These are phyloP conservation scores for Mizuhopecten yessoensis DNA, from an alignment of 1,140 invertebrate genomes.

Conservation along the genomic window DNA sequence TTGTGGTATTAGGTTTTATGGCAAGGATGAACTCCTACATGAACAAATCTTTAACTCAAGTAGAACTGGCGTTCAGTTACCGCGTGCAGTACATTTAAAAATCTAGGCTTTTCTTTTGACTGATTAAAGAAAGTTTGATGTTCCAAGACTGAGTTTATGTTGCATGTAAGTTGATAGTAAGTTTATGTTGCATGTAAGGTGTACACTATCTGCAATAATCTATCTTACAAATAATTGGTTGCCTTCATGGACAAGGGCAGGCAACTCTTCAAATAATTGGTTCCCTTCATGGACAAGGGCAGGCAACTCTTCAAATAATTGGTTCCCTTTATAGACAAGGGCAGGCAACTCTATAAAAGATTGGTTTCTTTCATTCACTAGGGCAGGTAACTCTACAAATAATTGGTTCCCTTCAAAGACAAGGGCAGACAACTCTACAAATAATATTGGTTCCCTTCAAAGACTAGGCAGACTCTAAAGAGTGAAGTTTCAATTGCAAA, in stretches of 20 bases:
- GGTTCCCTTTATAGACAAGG: background rate
- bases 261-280: background rate
- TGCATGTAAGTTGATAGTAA: slow-evolving; percentile 16
- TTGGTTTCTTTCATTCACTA: background rate
- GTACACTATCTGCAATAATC: background rate
- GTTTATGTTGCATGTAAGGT: background rate
- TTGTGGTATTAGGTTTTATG: slow-evolving; percentile 29
- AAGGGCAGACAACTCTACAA: too few species aligned
- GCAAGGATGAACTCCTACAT: background rate
- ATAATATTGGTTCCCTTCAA: too few species aligned
- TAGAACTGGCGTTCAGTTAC: background rate
- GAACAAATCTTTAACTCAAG: background rate
- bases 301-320: background rate
- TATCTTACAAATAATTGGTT: background rate
- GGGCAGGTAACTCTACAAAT: background rate
- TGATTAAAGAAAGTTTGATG: background rate
- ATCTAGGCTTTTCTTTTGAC: background rate
- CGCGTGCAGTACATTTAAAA: background rate
- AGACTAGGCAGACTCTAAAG: too few species aligned
- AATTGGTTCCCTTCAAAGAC: too few species aligned
- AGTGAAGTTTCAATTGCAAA: too few species aligned
- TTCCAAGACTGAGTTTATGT: background rate
- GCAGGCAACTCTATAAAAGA: background rate
- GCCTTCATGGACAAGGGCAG: background rate
- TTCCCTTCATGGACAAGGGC: background rate